Evolutionary conservation across 2,888 invertebrate species (phyloP), one percentile per base, ranked within the genome.

Genomic region (Lithophane leautieri): DNA sequence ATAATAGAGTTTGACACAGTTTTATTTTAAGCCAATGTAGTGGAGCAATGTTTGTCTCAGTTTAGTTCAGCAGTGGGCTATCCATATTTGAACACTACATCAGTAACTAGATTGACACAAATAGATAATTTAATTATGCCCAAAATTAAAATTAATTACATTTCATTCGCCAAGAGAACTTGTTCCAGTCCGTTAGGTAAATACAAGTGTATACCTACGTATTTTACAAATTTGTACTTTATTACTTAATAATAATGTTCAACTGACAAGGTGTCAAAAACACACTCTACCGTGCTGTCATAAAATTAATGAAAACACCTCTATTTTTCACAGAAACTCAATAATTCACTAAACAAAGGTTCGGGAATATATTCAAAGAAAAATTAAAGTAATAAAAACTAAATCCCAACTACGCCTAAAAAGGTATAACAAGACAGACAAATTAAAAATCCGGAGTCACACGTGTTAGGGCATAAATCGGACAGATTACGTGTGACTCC

Each of bases 1-100:
- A 74, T 68, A 61, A 68, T 70, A 69, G 47, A 56, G 62, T 73
- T 74, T 69, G 60, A 61, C 52, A 60, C 34, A 28, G 47, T 78
- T 78, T 62, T 74, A 67, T 81, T 66, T 50, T 50, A 22, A 50
- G 22, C 16, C 7, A 63, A 11, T 44, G 22, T 56, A 44, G 4
- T 56, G 8, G 12, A 42, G 42, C 14, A 11, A n/a, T n/a, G n/a
- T n/a, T n/a, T n/a, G n/a, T n/a, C n/a, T n/a, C n/a, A n/a, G 50
- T 14, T 25, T 16, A 25, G 11, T 12, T 16, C 9, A 22, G 6
- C 8, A 40, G n/a, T 22, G 3, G 19, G 8, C 4, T 3, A 0
- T 42, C 12, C 12, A 54, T 7, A 54, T 52, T 47, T 34, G 0
- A 50, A 47, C 12, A 16, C 7, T 22, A 40, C 11, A 62, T 40